phyloP scores from a whole-genome alignment of 2,113 vertebrate species.

The Chunga burmeisteri region DNA sequence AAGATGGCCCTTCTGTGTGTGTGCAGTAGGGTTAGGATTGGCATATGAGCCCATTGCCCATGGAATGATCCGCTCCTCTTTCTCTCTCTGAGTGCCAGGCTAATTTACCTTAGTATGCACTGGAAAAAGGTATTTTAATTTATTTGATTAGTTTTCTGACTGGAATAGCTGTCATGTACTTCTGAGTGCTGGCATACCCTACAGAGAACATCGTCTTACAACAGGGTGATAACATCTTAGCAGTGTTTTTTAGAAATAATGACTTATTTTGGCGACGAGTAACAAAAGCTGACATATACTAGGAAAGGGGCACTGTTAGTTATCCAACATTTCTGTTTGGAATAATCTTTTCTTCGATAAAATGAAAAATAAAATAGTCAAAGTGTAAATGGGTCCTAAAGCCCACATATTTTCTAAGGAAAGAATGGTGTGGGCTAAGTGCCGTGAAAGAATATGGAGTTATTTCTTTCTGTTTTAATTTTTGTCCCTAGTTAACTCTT shows the following conservation, averaged over 20 bases:
- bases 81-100: neutral
- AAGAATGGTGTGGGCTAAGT: neutral
- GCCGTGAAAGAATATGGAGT: neutral
- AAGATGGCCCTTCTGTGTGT: neutral
- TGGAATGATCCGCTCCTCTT: neutral
- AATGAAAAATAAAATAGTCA: neutral
- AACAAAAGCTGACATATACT: neutral
- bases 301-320: neutral
- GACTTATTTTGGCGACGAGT: neutral
- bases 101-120: neutral
- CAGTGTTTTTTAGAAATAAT: neutral
- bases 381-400: neutral
- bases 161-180: neutral
- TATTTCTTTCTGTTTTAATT: neutral
- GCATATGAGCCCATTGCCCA: neutral
- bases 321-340: neutral
- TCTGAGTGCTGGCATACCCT: neutral
- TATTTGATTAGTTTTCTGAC: neutral
- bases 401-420: neutral
- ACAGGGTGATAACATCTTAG: neutral
- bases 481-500: neutral
- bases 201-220: neutral
- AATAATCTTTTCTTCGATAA: neutral
- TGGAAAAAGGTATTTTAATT: neutral
- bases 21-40: neutral